A percentile compares a stretch with the other conserved stretches of the same genome.
phyloP scores from a whole-genome alignment of 2,888 invertebrate genomes.

The Spodoptera picta region DNA sequence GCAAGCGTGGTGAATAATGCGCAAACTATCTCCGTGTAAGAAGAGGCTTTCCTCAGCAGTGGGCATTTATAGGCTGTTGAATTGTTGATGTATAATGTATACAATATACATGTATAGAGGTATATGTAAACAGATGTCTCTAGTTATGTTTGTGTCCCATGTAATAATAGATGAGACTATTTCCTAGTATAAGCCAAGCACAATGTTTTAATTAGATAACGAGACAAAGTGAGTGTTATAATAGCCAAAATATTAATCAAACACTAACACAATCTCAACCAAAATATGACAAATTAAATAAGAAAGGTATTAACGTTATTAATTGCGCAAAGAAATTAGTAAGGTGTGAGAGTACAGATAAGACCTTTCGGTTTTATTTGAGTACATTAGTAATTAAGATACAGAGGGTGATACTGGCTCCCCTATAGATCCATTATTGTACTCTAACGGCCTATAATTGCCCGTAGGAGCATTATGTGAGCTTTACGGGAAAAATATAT shows the following conservation, averaged over 20 bases:
- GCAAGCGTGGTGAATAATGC: too few relatives aligned
- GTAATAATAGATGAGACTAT: too few relatives aligned
- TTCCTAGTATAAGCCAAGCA: too few relatives aligned
- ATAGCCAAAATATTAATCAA: background rate
- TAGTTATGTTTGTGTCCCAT: too few relatives aligned
- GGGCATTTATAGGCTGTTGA: too few relatives aligned
- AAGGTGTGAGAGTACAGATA: constrained; percentile 55
- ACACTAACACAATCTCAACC: constrained; percentile 5
- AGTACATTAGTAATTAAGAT: constrained; percentile 81
- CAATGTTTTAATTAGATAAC: too few relatives aligned
- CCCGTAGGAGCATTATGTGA: constrained; percentile 68
- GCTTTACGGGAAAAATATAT: constrained; percentile 72
- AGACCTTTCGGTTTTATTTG: constrained; percentile 61
- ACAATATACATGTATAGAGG: too few relatives aligned
- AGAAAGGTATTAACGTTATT: constrained; percentile 48
- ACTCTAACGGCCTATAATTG: constrained; percentile 76
- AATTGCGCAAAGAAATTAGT: constrained; percentile 43
- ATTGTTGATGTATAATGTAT: too few relatives aligned
- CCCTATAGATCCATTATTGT: constrained; percentile 73
- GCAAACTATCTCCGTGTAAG: too few relatives aligned
- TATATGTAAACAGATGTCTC: too few relatives aligned
- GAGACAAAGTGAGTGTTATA: too few relatives aligned
- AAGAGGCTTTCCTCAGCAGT: too few relatives aligned
- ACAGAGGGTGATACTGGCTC: constrained; percentile 66
- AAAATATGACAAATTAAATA: constrained; percentile 35